phyloP scores from a whole-genome alignment of 1,140 invertebrate species.

The Bilobella aurantiaca region DNA sequence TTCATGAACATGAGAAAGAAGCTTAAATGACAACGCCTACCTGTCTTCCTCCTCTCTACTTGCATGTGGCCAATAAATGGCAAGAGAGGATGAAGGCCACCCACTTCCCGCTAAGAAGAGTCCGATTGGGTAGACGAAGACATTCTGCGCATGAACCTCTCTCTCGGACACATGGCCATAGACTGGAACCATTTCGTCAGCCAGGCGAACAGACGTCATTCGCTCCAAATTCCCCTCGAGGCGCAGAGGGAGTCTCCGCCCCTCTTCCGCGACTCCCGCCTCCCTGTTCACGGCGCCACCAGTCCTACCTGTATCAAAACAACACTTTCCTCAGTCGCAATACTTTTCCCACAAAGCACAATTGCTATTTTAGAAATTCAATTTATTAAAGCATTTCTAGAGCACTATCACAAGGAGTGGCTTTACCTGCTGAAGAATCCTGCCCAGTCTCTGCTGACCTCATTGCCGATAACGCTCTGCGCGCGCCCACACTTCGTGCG shows the following conservation, averaged over 20 bases:
- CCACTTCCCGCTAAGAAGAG: slow-evolving; percentile 26
- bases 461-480: too few relatives aligned
- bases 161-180: slow-evolving; percentile 15
- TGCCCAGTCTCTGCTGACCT: too few relatives aligned
- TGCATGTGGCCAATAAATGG: slow-evolving; percentile 29
- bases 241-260: slow-evolving; percentile 8
- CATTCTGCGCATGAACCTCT: slow-evolving; percentile 18
- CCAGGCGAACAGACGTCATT: slow-evolving; percentile 19
- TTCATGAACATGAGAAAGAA: too few relatives aligned
- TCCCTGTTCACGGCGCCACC: background rate
- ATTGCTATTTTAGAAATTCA: too few relatives aligned
- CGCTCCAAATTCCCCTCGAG: slow-evolving; percentile 20
- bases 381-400: too few relatives aligned
- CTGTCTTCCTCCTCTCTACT: slow-evolving; percentile 28
- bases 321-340: too few relatives aligned
- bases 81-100: slow-evolving; percentile 19
- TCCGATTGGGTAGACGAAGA: slow-evolving; percentile 30
- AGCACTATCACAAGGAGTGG: too few relatives aligned
- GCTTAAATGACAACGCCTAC: too few relatives aligned
- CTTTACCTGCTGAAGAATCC: too few relatives aligned
- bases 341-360: too few relatives aligned
- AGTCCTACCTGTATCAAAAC: too few relatives aligned
- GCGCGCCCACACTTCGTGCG: background rate
- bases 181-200: slow-evolving; percentile 29
- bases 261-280: background rate